phyloP scores from a whole-genome alignment of 2,888 invertebrate species.

The Chirona hameri region DNA sequence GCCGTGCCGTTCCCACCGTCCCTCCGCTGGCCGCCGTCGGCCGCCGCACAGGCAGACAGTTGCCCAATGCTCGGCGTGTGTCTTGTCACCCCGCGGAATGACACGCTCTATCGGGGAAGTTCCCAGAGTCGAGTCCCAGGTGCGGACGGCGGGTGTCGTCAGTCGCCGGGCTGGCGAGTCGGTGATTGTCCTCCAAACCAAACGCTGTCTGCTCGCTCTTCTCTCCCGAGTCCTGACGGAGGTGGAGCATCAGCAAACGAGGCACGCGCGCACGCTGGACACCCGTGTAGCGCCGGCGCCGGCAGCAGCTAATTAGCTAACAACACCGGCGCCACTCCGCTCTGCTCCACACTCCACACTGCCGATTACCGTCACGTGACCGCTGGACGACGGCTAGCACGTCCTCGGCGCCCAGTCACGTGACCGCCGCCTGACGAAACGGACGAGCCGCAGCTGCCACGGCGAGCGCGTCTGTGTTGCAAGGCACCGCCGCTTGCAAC shows the following conservation, averaged over 20 bases:
- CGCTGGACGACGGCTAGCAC: not conserved
- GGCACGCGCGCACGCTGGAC: not conserved
- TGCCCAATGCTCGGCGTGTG: not conserved
- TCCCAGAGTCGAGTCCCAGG: no score
- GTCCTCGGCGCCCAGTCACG: not conserved
- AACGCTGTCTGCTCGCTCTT: not conserved
- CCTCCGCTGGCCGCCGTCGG: not conserved
- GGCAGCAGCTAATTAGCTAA: not conserved
- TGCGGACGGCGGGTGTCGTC: no score
- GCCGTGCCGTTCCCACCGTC: not conserved
- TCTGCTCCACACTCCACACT: no score
- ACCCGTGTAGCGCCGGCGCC: not conserved
- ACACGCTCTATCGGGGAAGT: no score
- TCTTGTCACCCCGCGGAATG: no score
- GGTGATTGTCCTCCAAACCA: not conserved
- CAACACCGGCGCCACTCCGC: not conserved
- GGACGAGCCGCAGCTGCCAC: not conserved
- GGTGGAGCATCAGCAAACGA: not conserved
- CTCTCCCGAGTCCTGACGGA: not conserved
- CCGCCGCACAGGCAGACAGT: not conserved
- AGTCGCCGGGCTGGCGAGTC: no score
- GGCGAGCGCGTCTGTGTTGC: not conserved
- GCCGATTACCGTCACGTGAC: not conserved
- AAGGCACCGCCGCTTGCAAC: slow-evolving; percentile 13
- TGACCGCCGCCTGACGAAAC: not conserved